Evolutionary conservation across 2,113 vertebrate genomes (phyloP).

Genomic region (Grus americana): DNA sequence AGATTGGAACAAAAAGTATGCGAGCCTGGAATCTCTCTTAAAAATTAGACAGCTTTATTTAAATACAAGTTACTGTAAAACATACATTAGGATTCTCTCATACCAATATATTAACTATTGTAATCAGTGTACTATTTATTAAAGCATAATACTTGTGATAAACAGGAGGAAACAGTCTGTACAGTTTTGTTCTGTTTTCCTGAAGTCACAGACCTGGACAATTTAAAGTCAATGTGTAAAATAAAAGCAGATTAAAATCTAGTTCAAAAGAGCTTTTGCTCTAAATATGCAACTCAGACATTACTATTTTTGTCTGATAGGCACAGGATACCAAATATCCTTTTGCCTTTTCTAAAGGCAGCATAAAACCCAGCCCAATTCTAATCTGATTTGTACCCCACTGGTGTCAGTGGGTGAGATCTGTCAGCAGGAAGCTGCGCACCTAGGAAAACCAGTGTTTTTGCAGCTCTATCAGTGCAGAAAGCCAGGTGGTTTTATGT

Average conservation of each 20-base stretch:
- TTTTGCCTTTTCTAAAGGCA: background rate
- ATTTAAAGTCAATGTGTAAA: background rate
- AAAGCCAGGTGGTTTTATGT: background rate
- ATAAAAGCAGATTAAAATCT: background rate
- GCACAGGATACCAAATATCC: background rate
- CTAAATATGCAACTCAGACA: background rate
- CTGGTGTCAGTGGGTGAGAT: background rate
- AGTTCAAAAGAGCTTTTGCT: background rate
- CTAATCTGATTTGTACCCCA: background rate
- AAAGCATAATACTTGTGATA: background rate
- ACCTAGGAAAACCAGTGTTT: background rate
- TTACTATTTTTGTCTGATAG: background rate
- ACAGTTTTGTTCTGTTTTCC: background rate
- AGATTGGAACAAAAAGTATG: background rate
- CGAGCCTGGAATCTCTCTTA: background rate
- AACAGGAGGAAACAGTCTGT: background rate
- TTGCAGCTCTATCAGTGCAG: background rate
- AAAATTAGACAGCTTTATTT: constrained; percentile 30
- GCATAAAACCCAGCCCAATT: background rate
- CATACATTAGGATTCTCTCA: background rate
- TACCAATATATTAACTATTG: constrained; percentile 24
- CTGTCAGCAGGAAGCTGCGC: background rate
- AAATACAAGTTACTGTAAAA: constrained; percentile 8
- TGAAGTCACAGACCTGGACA: background rate
- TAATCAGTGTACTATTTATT: background rate